A percentile compares a stretch with the other conserved stretches of the same genome.
phyloP scores from a whole-genome alignment of 2,113 vertebrate species.

The Peromyscus polionotus region DNA sequence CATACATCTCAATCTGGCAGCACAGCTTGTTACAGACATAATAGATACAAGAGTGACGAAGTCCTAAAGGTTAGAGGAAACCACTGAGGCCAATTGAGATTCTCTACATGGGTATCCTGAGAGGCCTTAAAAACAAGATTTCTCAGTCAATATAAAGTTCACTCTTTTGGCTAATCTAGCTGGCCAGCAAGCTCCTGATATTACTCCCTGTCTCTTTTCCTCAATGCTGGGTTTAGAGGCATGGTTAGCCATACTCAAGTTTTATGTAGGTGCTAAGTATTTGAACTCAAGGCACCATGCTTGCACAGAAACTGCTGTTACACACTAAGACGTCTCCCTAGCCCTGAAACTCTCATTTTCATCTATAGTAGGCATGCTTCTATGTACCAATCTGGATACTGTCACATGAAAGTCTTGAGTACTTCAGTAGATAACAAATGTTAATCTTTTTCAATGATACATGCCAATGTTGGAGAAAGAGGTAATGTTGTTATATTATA shows the following conservation, averaged over 20 bases:
- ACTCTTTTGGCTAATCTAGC: neutral
- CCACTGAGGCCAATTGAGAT: neutral
- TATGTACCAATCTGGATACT: neutral
- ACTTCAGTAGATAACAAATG: neutral
- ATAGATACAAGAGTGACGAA: neutral
- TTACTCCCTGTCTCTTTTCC: neutral
- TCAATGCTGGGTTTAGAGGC: neutral
- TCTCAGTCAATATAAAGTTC: no score
- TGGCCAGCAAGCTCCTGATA: neutral
- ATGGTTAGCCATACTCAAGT: neutral
- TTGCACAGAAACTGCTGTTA: neutral
- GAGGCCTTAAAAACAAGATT: neutral
- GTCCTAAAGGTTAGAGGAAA: neutral
- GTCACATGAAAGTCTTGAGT: neutral
- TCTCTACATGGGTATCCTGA: neutral
- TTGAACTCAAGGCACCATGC: neutral
- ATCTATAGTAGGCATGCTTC: neutral
- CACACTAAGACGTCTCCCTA: neutral
- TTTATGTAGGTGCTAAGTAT: neutral
- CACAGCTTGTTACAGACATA: neutral
- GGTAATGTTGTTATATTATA: neutral
- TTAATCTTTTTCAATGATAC: neutral
- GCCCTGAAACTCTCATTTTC: neutral
- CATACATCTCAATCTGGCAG: neutral
- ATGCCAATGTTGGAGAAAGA: neutral